A percentile compares a stretch with the other conserved stretches of the same genome.
Evolutionary conservation across 2,888 invertebrate species (phyloP).

Genomic region (Coleophora flavipennella): DNA sequence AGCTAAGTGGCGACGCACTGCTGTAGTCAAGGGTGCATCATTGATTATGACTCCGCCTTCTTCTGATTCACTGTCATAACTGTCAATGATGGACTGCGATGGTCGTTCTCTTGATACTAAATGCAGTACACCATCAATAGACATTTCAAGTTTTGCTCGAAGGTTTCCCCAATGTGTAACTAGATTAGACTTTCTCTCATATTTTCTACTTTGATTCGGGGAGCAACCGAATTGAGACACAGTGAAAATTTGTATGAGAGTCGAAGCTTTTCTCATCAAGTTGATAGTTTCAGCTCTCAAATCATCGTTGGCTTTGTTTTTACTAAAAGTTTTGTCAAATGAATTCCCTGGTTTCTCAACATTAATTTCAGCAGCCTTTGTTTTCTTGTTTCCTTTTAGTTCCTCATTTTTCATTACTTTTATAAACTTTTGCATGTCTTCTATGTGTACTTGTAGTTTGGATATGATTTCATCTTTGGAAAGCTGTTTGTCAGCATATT

Average conservation of each 20-base stretch:
- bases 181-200: constrained; percentile 86
- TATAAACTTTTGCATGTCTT: constrained; percentile 97
- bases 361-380: constrained; percentile 29
- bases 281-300: constrained; percentile 75
- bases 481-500: constrained; percentile 93
- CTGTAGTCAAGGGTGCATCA: constrained; percentile 87
- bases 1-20: constrained; percentile 93
- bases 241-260: constrained; percentile 93
- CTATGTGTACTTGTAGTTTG: constrained; percentile 96
- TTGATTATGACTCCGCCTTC: constrained; percentile 67
- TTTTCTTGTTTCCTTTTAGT: constrained; percentile 40
- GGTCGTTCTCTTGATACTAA: constrained; percentile 68
- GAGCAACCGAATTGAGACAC: constrained; percentile 95
- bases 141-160: constrained; percentile 92
- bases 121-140: constrained; percentile 81
- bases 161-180: constrained; percentile 97
- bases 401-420: constrained; percentile 91
- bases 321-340: constrained; percentile 51
- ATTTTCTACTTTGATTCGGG: constrained; percentile 78
- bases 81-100: constrained; percentile 57
- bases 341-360: constrained; percentile 35
- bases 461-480: constrained; percentile 97
- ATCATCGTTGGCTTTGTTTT: constrained; percentile 54
- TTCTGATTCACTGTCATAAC: constrained; percentile 76
- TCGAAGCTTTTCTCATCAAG: constrained; percentile 89